These are phyloP conservation scores for Macrostomum lignano DNA, from an alignment of 1,140 invertebrate genomes.

Conservation along the genomic window DNA sequence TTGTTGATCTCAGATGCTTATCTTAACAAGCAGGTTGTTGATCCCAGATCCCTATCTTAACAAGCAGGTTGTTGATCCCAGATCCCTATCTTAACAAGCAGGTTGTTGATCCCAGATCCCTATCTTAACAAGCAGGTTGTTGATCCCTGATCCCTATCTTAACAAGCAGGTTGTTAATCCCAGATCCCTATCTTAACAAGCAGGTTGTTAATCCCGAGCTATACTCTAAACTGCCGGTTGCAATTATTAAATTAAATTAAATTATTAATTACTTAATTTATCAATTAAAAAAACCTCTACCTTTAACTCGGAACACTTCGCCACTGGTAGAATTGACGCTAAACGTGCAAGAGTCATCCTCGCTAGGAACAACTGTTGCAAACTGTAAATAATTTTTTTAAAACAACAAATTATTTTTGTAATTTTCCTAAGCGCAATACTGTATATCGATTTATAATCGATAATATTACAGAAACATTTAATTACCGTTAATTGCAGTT, in stretches of 20 bases:
- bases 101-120: too few species aligned
- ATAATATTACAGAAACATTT: slow-evolving; percentile 4
- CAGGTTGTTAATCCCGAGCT: too few species aligned
- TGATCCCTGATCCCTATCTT: too few species aligned
- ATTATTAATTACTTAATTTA: slow-evolving; percentile 7
- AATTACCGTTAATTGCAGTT: slow-evolving; percentile 18
- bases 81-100: too few species aligned
- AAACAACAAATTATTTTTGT: not conserved
- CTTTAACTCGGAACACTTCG: slow-evolving; percentile 48
- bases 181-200: too few species aligned
- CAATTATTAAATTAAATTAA: not conserved
- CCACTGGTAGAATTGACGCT: slow-evolving; percentile 62
- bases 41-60: too few species aligned
- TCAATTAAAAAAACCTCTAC: slow-evolving; percentile 35
- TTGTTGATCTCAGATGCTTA: too few species aligned
- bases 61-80: too few species aligned
- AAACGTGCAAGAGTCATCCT: slow-evolving; percentile 82
- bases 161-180: too few species aligned
- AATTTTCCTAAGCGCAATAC: not conserved
- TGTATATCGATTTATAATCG: slow-evolving; percentile 3
- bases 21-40: too few species aligned
- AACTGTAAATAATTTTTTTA: too few species aligned
- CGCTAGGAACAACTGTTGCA: slow-evolving; percentile 69
- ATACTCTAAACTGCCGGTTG: not conserved
- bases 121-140: too few species aligned